phyloP scores from a whole-genome alignment of 1,140 invertebrate species.

The Trichonephila inaurata region DNA sequence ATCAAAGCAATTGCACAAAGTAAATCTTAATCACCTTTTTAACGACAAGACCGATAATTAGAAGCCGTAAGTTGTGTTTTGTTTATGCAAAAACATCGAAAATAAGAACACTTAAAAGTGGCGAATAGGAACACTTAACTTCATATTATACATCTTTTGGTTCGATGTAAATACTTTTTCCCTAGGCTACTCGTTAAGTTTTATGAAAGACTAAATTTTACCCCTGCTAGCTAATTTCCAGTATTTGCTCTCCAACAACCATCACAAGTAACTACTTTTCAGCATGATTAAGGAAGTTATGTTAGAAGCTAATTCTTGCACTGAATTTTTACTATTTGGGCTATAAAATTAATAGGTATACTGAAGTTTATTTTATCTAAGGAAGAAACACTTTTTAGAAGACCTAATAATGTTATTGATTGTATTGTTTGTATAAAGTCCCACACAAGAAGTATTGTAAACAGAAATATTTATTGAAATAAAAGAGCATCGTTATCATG shows the following conservation, averaged over 20 bases:
- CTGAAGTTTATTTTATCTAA: too few species aligned
- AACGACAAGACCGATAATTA: slow-evolving; percentile 16
- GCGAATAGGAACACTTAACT: slow-evolving; percentile 20
- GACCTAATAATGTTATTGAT: too few species aligned
- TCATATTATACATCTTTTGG: not conserved
- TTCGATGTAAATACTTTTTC: not conserved
- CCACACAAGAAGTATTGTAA: too few species aligned
- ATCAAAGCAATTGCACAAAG: not conserved
- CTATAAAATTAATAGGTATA: too few species aligned
- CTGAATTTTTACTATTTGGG: too few species aligned
- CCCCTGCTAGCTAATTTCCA: too few species aligned
- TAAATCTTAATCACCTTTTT: slow-evolving; percentile 41
- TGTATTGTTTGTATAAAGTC: too few species aligned
- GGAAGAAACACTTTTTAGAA: too few species aligned
- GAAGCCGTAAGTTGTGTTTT: not conserved
- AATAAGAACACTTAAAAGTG: not conserved
- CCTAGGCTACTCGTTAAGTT: not conserved
- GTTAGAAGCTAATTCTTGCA: too few species aligned
- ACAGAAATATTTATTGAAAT: too few species aligned
- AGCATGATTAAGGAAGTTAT: too few species aligned
- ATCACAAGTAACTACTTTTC: not conserved
- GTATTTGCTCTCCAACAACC: not conserved
- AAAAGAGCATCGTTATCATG: too few species aligned
- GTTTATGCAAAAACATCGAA: not conserved
- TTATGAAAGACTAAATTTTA: slow-evolving; percentile 8